Percentiles rank a stretch among this genome's conserved stretches.
Evolutionary conservation across 2,113 vertebrate genomes (phyloP).

Genomic region (Petrocephalus zakoni): DNA sequence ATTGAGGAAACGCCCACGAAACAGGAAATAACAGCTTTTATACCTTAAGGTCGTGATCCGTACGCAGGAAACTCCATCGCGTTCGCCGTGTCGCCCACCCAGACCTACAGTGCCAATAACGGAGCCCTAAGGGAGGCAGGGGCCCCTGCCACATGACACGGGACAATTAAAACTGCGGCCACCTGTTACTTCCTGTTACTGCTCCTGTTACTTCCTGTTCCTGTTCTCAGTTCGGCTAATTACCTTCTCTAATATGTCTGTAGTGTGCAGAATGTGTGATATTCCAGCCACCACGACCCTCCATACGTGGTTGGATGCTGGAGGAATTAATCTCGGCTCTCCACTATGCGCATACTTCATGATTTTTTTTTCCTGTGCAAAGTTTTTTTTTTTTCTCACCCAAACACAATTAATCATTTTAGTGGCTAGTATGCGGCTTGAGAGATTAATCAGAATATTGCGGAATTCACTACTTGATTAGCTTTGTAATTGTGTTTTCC

Average conservation of each 20-base stretch:
- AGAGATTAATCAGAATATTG: conserved; percentile 3
- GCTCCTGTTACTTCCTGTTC: background rate
- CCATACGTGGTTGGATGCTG: background rate
- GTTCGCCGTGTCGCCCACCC: background rate
- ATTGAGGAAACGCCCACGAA: background rate
- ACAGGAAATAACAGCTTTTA: background rate
- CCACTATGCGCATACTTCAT: background rate
- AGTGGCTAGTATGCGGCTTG: background rate
- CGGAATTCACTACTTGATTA: background rate
- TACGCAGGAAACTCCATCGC: background rate
- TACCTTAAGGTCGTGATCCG: background rate
- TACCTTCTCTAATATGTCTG: background rate
- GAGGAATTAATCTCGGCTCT: background rate
- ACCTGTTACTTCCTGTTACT: background rate
- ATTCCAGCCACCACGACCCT: background rate
- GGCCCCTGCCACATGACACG: background rate
- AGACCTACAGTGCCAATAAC: background rate
- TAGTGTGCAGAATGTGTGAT: background rate
- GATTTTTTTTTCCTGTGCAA: background rate
- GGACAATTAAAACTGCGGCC: background rate
- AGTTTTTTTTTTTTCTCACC: background rate
- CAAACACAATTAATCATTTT: background rate
- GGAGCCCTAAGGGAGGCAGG: background rate
- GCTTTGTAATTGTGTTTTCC: background rate
- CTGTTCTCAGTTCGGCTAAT: background rate